These are phyloP conservation scores for Sycophila texana DNA, from an alignment of 2,888 invertebrate species.

Conservation along the genomic window DNA sequence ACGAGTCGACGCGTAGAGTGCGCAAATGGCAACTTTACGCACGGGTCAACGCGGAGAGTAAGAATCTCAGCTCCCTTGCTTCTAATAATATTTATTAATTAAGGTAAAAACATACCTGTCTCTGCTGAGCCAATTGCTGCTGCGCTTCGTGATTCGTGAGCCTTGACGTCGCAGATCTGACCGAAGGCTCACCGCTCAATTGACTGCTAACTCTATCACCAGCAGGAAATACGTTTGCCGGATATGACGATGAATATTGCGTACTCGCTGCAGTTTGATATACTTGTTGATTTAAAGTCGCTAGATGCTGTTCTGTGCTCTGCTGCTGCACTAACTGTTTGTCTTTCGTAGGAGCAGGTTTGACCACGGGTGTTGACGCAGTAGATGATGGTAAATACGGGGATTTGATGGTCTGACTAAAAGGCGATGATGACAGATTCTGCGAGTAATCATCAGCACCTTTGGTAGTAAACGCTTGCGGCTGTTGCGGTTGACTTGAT, in stretches of 20 bases:
- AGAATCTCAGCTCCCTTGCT: too few relatives aligned
- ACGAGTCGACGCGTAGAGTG: too few relatives aligned
- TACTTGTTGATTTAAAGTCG: constrained; percentile 42
- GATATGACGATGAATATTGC: constrained; percentile 67
- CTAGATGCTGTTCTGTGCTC: constrained; percentile 23
- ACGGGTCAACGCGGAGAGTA: too few relatives aligned
- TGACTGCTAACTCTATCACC: constrained; percentile 60
- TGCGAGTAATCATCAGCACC: constrained; percentile 60
- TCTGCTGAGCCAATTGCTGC: constrained; percentile 20
- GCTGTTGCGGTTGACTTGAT: constrained; percentile 70
- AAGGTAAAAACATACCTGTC: constrained; percentile 18
- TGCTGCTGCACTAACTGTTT: constrained; percentile 56
- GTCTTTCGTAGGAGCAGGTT: constrained; percentile 44
- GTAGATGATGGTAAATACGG: constrained; percentile 60
- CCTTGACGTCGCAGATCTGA: constrained; percentile 26
- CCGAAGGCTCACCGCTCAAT: constrained; percentile 16
- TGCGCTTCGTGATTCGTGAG: constrained; percentile 58
- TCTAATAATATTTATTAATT: not conserved
- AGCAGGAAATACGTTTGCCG: constrained; percentile 64
- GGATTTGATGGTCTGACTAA: constrained; percentile 65
- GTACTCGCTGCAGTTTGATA: constrained; percentile 58
- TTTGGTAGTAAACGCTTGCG: constrained; percentile 59
- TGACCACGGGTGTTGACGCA: constrained; percentile 57
- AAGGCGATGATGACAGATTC: constrained; percentile 59
- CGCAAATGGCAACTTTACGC: too few relatives aligned